These are phyloP conservation scores for Diadegma fenestrale DNA, from an alignment of 2,888 invertebrate genomes.

Conservation along the genomic window DNA sequence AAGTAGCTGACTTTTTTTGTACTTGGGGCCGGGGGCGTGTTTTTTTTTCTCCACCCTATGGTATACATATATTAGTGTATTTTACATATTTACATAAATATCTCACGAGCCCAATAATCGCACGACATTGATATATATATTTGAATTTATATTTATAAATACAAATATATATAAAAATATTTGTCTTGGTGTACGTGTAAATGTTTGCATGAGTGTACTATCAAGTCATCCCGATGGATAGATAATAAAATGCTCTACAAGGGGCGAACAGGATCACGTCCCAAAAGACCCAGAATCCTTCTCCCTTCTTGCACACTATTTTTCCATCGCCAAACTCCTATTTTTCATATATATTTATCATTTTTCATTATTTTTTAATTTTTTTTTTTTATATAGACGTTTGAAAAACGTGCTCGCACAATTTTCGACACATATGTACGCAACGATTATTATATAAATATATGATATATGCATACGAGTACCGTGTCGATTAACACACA, in stretches of 20 bases:
- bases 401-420: slow-evolving; percentile 68
- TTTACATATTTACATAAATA: slow-evolving; percentile 81
- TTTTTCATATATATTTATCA: slow-evolving; percentile 37
- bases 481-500: slow-evolving; percentile 63
- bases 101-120: slow-evolving; percentile 59
- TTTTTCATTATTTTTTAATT: slow-evolving; percentile 3
- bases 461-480: slow-evolving; percentile 70
- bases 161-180: slow-evolving; percentile 20
- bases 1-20: slow-evolving; percentile 84
- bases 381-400: slow-evolving; percentile 62
- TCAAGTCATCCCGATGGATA: slow-evolving; percentile 55
- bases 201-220: slow-evolving; percentile 33
- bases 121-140: slow-evolving; percentile 39
- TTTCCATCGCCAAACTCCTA: slow-evolving; percentile 16
- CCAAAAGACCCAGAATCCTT: slow-evolving; percentile 18
- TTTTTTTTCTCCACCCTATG: slow-evolving; percentile 78
- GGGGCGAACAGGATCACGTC: slow-evolving; percentile 41
- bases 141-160: slow-evolving; percentile 23
- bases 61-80: slow-evolving; percentile 72
- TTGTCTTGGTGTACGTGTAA: slow-evolving; percentile 3
- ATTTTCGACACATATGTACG: slow-evolving; percentile 67
- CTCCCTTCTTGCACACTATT: neutral
- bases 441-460: slow-evolving; percentile 69
- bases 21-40: slow-evolving; percentile 84
- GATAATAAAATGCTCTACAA: slow-evolving; percentile 61